Evolutionary conservation across 2,113 vertebrate genomes (phyloP), one percentile per base, ranked within the genome.

Genomic region (Pterocles gutturalis): DNA sequence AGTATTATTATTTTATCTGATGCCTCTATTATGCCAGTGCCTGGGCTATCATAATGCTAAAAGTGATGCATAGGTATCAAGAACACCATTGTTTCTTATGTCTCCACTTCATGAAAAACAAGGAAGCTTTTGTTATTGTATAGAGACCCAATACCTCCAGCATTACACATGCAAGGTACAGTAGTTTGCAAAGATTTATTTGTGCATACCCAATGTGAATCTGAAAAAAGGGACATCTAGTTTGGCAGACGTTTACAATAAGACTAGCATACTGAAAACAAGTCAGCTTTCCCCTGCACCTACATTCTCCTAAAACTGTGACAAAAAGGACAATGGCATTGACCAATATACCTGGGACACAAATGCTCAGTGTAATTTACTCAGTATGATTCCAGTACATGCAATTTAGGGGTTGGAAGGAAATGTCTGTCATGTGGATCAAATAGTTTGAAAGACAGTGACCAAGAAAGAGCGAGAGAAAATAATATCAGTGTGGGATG

Each of bases 1-100:
- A 93, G 92, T 87, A 95, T 95, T 96, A 96, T 93, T 95, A 94
- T 96, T 97, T 96, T 96, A 95, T 55, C 85, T 86, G 93, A 93
- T 91, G 57, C 81, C 16, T 96, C 81, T 83, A 93, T 95, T 95
- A 93, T 92, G 51, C 46, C 54, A 70, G n/a, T 36, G 11, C 45
- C 91, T 82, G 65, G 75, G 58, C 73, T 85, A 76, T 62, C 71
- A 66, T 61, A 80, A 79, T 25, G 58, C 14, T 89, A 83, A 51
- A 86, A 90, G 67, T 38, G 54, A 58, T 86, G 75, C 71, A 65
- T 19, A 93, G 49, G 54, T 79, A 87, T 80, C 75, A 66, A 85
- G 71, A 85, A 66, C 22, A 57, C 10, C 13, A 49, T 19, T 84
- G 67, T 45, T 96, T 87, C 58, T 72, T 46, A 67, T 0, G 11